Base-by-base conservation (phyloP, 2,797 vertebrate genomes). In the Sorex maritimensis region DNA sequence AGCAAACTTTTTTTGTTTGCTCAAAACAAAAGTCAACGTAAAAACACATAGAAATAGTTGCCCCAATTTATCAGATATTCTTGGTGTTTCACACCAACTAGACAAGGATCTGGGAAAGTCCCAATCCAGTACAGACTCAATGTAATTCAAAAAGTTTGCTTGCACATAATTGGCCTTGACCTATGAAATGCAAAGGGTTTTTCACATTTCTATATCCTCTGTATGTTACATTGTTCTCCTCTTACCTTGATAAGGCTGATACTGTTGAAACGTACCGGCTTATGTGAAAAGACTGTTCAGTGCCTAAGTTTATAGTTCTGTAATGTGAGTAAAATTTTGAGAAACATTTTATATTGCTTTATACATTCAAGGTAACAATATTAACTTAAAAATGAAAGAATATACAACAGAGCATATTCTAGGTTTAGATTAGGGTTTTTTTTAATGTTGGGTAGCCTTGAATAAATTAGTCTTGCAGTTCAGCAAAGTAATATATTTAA, bases 281-380 rank as follows among this genome's bases (percentile, higher is more conserved):
- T 26, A 73, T 72, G 75, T 93, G 15, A 90, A 95, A 95, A 93
- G n/a, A 86, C 13, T 75, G 13, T 87, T 81, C 15, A 68, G 19
- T 95, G 83, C 77, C 28, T 46, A 88, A 90, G 52, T 28, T 79
- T 82, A 78, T 1, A 77, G 52, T 87, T 92, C 49, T 90, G 19
- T 26, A 80, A 83, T 14, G 11, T 78, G 52, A 21, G 28, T 73
- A 80, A 46, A 87, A 88, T 88, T 87, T 81, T 82, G 10, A 93
- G 75, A 91, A 73, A 19, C 65, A 26, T 65, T 71, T 1, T 24
- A 34, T 88, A 90, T 41, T 71, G 49, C 13, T 82, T 90, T 63
- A 65, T 61, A 55, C 11, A 85, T 41, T 95, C 28, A 92, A 2
- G 44, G 34, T 68, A 41, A 61, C 34, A 81, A 85, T 95, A 21